Evolutionary conservation across 1,140 invertebrate genomes (phyloP).

Genomic region (Aradophagus sp.): DNA sequence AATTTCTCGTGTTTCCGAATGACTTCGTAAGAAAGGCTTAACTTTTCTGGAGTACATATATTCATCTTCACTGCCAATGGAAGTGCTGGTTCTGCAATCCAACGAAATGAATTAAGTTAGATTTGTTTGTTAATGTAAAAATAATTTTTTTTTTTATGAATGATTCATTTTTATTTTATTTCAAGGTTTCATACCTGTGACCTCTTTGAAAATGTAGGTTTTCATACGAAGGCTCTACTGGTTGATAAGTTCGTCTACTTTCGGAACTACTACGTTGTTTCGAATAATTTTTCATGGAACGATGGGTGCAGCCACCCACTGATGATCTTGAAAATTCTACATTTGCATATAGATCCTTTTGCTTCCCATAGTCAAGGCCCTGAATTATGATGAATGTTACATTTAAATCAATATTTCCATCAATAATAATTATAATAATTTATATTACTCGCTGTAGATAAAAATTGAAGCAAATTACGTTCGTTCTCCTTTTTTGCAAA

Average conservation of each 20-base stretch:
- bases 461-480: no score
- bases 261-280: conserved; percentile 46
- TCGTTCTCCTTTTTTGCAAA: not conserved
- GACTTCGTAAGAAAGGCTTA: conserved; percentile 37
- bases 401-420: no score
- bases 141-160: not conserved
- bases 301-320: conserved; percentile 24
- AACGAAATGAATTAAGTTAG: not conserved
- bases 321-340: no score
- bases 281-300: conserved; percentile 1
- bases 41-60: conserved; percentile 18
- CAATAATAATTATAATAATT: no score
- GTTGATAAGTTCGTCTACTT: conserved; percentile 8
- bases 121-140: not conserved
- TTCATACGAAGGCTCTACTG: conserved; percentile 56
- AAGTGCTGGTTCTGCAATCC: conserved; percentile 16
- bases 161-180: no score
- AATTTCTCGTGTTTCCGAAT: conserved; percentile 37
- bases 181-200: conserved; percentile 6
- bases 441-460: no score
- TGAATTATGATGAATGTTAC: no score
- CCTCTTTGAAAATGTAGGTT: conserved; percentile 56
- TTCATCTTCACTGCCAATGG: conserved; percentile 29
- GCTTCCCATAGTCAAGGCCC: no score
- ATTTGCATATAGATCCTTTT: no score